These are phyloP conservation scores for Platichthys stellatus DNA, from an alignment of 2,113 vertebrate genomes.

Conservation along the genomic window DNA sequence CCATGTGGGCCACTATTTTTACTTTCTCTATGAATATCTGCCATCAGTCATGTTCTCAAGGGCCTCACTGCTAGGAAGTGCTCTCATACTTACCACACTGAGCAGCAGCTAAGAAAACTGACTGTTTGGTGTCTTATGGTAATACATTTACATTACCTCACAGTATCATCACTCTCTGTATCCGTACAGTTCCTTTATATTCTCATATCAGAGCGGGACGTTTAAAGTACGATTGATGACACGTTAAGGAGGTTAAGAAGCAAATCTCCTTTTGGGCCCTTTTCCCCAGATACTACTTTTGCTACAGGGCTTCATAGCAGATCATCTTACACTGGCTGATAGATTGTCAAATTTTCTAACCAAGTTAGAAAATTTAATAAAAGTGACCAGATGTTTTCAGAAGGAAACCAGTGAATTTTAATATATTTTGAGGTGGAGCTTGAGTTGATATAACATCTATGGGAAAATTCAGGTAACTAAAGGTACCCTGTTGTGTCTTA, in stretches of 20 bases:
- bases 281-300: slow-evolving; percentile 18
- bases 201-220: slow-evolving; percentile 40
- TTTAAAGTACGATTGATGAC: slow-evolving; percentile 42
- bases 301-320: not conserved
- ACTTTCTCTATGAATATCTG: slow-evolving; percentile 26
- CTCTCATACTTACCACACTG: slow-evolving; percentile 39
- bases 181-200: slow-evolving; percentile 21
- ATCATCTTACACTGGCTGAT: not conserved
- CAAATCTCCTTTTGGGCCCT: slow-evolving; percentile 25
- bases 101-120: slow-evolving; percentile 39
- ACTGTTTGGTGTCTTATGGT: slow-evolving; percentile 34
- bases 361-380: not conserved
- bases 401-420: not conserved
- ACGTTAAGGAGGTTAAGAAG: slow-evolving; percentile 20
- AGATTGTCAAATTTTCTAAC: no score
- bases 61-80: slow-evolving; percentile 27
- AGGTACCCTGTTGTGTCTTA: no score
- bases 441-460: no score
- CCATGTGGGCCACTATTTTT: slow-evolving; percentile 39
- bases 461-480: no score
- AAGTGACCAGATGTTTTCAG: not conserved
- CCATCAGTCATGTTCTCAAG: slow-evolving; percentile 53
- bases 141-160: slow-evolving; percentile 48
- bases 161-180: slow-evolving; percentile 14
- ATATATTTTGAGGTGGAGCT: no score